Evolutionary conservation across 2,113 vertebrate species (phyloP), one percentile per base, ranked within the genome.

Genomic region (Glaucidium brasilianum): DNA sequence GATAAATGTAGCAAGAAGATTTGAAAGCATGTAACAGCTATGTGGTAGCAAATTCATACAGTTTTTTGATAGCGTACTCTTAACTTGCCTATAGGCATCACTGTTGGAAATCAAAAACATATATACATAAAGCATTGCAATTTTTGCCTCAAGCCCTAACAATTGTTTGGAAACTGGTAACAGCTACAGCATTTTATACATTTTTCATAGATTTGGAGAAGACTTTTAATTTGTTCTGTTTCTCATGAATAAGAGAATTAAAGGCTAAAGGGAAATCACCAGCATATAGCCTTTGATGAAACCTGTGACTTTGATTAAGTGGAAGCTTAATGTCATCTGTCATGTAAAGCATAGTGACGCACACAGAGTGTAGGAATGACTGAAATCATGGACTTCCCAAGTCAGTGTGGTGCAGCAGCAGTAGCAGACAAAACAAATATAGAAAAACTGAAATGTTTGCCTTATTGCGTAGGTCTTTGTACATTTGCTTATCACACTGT

Each of bases 291-390:
- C 0, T 62, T 69, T 94, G 60, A 71, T 91, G 75, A 93, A 96
- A 77, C 34, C 16, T 16, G 2, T 95, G 86, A 53, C 77, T 85
- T 75, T 89, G 50, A 90, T 97, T 96, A 95, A 96, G 25, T 63
- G 27, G 26, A 92, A 95, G 78, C 60, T 90, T 96, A 90, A 80
- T 75, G 59, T 94, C 12, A 1, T 15, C 45, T 84, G 45, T 77
- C 68, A 49, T 1, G 9, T 91, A 86, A 75, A 82, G 45, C 27
- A 29, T 41, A 74, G 37, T 67, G 59, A 88, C 3, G 23, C n/a
- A 84, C 23, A 35, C 5, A 14, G 41, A 71, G 11, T 63, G 23
- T 26, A 35, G 67, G 53, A 96, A 41, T 78, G 34, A 59, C 67
- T 90, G 59, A 63, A 91, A n/a, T 90, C 8, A 10, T 60, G 39